Evolutionary conservation across 2,888 invertebrate genomes (phyloP), one percentile per base, ranked within the genome.

Genomic region (Drosophila prolongata): DNA sequence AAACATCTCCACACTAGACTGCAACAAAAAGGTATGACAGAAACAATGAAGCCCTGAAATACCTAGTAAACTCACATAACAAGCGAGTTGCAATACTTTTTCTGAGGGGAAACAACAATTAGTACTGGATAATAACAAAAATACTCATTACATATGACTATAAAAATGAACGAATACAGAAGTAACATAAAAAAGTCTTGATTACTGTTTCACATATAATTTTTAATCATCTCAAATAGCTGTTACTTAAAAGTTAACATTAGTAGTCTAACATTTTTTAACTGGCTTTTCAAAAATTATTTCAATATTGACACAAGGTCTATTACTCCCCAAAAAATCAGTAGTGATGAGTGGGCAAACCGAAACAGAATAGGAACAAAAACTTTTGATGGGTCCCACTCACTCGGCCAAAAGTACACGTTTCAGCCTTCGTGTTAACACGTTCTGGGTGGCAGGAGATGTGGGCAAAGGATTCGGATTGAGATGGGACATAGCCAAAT

Each of bases 361-460:
- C 19, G 46, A 54, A 34, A 35, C 50, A 34, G 50, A 65, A 47
- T 35, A 19, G 71, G 46, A 70, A 58, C 64, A 52, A 50, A 55
- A 62, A 52, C 64, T 73, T 53, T 70, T 72, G 70, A 71, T 73
- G 73, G 35, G 54, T 55, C 27, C 68, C 46, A 62, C 62, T 72
- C 72, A 49, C 54, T 70, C 46, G 40, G 43, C n/a, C 43, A 56
- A 30, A 24, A 24, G 42, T 44, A 53, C 67, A 75, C 65, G 72
- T 75, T 55, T 56, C 62, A 37, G 56, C 54, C 61, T 53, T 50
- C 43, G 43, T 58, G 69, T 52, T 61, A 64, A 76, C 69, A 76
- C 64, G 73, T 78, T 61, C 53, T 52, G 56, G 55, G 16, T 59
- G 43, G 58, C 30, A 1, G 14, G 40, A 10, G 37, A 37, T 49